A percentile compares a stretch with the other conserved stretches of the same genome.
Evolutionary conservation across 2,797 vertebrate species (phyloP).

Genomic region (Characodon lateralis): DNA sequence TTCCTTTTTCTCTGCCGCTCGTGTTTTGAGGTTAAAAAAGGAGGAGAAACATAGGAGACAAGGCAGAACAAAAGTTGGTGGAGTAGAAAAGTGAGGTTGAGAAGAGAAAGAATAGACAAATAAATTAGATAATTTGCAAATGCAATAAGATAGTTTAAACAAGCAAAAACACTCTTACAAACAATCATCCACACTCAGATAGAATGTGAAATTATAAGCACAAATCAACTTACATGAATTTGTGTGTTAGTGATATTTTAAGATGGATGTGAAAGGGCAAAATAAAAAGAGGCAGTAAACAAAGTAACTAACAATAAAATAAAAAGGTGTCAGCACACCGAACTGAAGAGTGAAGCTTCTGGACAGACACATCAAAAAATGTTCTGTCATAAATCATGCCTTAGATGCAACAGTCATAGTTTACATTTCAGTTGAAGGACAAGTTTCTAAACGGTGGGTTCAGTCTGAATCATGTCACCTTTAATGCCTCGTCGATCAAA

Average conservation of each 20-base stretch:
- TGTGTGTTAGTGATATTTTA: conserved; percentile 11
- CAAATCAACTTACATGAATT: conserved; percentile 11
- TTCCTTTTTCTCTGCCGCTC: conserved; percentile 56
- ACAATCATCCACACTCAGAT: not conserved
- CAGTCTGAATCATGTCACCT: conserved; percentile 56
- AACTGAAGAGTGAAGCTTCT: conserved; percentile 19
- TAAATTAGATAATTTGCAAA: not conserved
- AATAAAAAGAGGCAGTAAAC: not conserved
- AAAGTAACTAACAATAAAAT: conserved; percentile 12
- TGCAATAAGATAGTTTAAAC: not conserved
- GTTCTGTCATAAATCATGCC: conserved; percentile 23
- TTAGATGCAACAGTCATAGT: conserved; percentile 37
- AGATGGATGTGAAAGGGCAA: not conserved
- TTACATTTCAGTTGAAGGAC: conserved; percentile 38
- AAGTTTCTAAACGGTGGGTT: conserved; percentile 46
- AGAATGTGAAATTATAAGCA: conserved; percentile 12
- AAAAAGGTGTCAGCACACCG: not conserved
- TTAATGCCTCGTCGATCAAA: conserved; percentile 63
- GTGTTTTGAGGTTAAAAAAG: conserved; percentile 35
- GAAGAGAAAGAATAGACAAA: not conserved
- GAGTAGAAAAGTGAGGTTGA: not conserved
- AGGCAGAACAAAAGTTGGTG: not conserved
- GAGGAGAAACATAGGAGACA: conserved; percentile 11
- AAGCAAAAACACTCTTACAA: not conserved
- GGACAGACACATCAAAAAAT: not conserved